Base-by-base conservation (phyloP, 2,113 vertebrate genomes). In the Boulengeromyrus knoepffleri region DNA sequence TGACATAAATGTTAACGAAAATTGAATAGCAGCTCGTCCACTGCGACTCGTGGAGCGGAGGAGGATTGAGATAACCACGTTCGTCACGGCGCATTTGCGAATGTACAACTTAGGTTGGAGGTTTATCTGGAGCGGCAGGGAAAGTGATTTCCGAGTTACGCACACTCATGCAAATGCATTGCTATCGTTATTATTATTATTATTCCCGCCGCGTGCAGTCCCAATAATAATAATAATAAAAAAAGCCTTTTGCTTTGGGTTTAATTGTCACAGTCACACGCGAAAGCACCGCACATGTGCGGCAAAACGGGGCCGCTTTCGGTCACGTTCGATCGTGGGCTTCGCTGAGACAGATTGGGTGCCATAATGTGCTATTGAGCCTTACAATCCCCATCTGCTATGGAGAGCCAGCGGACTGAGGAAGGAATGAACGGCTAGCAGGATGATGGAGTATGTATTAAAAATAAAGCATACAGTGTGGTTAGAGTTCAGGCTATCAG, bases 311-410 rank as follows among this genome's bases (percentile, higher is more conserved):
- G 85, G 89, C 52, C 24, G 92, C 92, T 91, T 89, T 93, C 90
- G 92, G 90, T 93, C 56, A 90, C 91, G 93, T 93, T 74, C 90
- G 91, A 93, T 92, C 92, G 88, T 91, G 90, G 93, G 91, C 87
- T 89, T 39, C 87, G 15, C 62, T 27, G 93, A 95, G 94, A 95
- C 96, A 96, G 95, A 96, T 96, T 95, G 95, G 74, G 89, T 93
- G 93, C 93, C 92, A 94, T 95, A 96, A 96, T 95, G 94, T 94
- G 92, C 94, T 93, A 95, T 92, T 93, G 93, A 95, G 95, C 95
- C 95, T 95, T 94, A 94, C 94, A 94, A 94, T 95, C 94, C 94
- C 95, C 95, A 96, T 96, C 95, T 96, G 96, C 94, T 94, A 90
- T 91, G 92, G 92, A 91, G 91, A 94, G 91, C 91, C 91, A 89